Evolutionary conservation across 1,140 invertebrate species (phyloP).

Genomic region (Sitophilus oryzae): DNA sequence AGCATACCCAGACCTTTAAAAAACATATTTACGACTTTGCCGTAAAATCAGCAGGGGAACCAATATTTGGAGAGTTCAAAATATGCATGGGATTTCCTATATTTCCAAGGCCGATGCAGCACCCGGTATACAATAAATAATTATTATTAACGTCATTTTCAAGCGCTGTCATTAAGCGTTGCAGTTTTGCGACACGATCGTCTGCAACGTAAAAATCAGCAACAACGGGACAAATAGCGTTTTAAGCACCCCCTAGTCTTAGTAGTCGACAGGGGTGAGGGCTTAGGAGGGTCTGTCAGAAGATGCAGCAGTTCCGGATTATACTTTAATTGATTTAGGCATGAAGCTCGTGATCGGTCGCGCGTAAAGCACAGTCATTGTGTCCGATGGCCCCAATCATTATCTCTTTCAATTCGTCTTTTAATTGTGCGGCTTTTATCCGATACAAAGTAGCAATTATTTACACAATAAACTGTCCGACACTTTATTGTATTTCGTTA

Average conservation of each 20-base stretch:
- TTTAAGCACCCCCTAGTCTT: conserved; percentile 18
- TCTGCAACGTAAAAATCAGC: conserved; percentile 10
- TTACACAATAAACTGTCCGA: background rate
- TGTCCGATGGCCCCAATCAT: conserved; percentile 43
- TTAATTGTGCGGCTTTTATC: conserved; percentile 41
- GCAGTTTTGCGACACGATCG: background rate
- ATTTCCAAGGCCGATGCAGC: too few species aligned
- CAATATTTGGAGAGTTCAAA: too few species aligned
- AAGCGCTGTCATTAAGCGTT: background rate
- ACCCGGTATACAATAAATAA: too few species aligned
- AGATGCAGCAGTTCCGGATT: conserved; percentile 44
- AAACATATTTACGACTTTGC: too few species aligned
- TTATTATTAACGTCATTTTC: too few species aligned
- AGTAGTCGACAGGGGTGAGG: conserved; percentile 7
- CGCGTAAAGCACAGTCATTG: conserved; percentile 43
- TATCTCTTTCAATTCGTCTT: conserved; percentile 39
- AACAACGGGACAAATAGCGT: conserved; percentile 1
- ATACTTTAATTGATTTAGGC: conserved; percentile 47
- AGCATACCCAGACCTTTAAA: too few species aligned
- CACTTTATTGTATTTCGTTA: too few species aligned
- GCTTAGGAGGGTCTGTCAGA: conserved; percentile 38
- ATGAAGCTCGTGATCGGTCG: conserved; percentile 42
- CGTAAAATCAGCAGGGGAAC: too few species aligned
- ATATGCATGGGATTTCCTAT: too few species aligned
- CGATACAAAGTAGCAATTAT: conserved; percentile 9